Conservation (phyloP, 2,113 vertebrate genomes). For the Trichechus manatus region DNA sequence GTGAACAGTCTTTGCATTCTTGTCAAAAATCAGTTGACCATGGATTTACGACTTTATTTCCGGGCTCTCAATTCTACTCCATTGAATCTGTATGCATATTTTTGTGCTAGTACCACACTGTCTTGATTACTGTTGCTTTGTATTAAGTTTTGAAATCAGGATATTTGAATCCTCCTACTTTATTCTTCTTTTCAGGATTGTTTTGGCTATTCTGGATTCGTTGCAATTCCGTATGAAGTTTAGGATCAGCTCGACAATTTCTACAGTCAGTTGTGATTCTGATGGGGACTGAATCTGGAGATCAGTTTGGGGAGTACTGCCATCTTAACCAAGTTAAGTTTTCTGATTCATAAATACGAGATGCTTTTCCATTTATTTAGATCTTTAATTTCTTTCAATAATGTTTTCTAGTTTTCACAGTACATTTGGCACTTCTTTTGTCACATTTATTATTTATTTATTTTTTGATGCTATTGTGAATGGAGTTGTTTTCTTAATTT, state of each 20-base stretch:
- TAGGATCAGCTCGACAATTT: too few species aligned
- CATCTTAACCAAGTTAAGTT: neutral
- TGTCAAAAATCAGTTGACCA: neutral
- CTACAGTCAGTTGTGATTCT: neutral
- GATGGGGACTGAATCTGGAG: neutral
- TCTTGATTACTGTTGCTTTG: neutral
- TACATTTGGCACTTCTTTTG: neutral
- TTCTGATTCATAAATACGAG: neutral
- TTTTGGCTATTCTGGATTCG: neutral
- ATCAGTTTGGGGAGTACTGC: neutral
- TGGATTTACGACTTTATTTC: accelerated
- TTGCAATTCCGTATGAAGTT: too few species aligned
- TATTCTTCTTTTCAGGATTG: neutral
- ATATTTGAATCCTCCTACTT: neutral
- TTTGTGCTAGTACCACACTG: neutral
- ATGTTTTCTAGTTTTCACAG: neutral
- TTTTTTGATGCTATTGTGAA: neutral
- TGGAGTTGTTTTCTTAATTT: constrained; percentile 27
- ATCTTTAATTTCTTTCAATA: neutral
- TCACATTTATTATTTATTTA: neutral
- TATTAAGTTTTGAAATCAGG: neutral
- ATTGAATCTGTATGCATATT: neutral
- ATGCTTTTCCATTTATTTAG: neutral
- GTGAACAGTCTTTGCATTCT: too few species aligned
- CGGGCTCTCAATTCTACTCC: neutral